phyloP scores from a whole-genome alignment of 1,140 invertebrate genomes.

The Euura lappo region DNA sequence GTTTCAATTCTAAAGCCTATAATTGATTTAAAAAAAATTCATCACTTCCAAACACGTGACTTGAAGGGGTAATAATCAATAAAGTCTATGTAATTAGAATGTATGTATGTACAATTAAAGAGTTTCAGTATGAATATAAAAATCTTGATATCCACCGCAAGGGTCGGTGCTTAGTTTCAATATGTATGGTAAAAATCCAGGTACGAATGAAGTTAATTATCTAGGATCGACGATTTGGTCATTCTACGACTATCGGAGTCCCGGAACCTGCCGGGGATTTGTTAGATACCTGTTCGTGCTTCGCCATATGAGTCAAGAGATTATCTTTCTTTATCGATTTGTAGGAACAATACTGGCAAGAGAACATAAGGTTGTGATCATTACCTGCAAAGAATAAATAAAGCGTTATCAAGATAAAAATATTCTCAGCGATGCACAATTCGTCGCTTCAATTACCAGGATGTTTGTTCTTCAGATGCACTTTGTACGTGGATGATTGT shows the following conservation, averaged over 20 bases:
- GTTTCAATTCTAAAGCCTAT: too few relatives aligned
- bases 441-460: slow-evolving; percentile 28
- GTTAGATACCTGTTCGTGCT: slow-evolving; percentile 44
- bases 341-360: slow-evolving; percentile 59
- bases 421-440: not conserved
- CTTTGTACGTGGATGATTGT: slow-evolving; percentile 60
- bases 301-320: slow-evolving; percentile 55
- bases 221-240: not conserved
- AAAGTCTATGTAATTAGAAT: too few relatives aligned
- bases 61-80: too few relatives aligned
- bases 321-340: slow-evolving; percentile 58
- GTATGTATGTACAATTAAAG: too few relatives aligned
- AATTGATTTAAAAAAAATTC: too few relatives aligned
- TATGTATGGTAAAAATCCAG: not conserved
- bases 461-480: slow-evolving; percentile 62
- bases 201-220: not conserved
- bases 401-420: not conserved
- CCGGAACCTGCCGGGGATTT: not conserved
- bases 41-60: too few relatives aligned
- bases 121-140: too few relatives aligned
- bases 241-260: not conserved
- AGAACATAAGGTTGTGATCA: slow-evolving; percentile 54
- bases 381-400: slow-evolving; percentile 31
- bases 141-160: too few relatives aligned
- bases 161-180: too few relatives aligned